A percentile compares a stretch with the other conserved stretches of the same genome.
Conservation (phyloP, 1,140 invertebrate genomes). For the Drosophila insularis region DNA sequence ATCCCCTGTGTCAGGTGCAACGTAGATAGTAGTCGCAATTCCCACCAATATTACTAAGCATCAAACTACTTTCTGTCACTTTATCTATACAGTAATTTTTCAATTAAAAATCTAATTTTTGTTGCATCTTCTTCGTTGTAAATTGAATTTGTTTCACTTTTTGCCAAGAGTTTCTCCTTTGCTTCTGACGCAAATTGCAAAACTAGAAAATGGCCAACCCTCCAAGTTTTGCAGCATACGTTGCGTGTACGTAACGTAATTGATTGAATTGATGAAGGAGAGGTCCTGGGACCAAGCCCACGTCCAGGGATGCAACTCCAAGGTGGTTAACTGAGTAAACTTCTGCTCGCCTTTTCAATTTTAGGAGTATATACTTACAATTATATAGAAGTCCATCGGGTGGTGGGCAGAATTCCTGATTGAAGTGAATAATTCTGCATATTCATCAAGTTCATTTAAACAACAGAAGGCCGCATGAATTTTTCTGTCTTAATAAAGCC, state of each 20-base stretch:
- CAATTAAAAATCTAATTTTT: constrained; percentile 71
- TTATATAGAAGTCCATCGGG: not conserved
- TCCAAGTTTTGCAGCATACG: constrained; percentile 15
- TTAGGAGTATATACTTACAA: not conserved
- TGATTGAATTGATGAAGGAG: constrained; percentile 59
- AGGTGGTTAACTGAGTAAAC: constrained; percentile 17
- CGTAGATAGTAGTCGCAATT: constrained; percentile 36
- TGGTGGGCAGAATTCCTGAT: not conserved
- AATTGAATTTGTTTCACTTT: constrained; percentile 74
- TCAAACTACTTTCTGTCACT: not conserved
- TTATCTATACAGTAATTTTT: constrained; percentile 55
- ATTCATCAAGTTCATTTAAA: constrained; percentile 8
- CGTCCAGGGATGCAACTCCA: constrained; percentile 14
- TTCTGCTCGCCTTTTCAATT: constrained; percentile 4
- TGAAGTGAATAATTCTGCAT: constrained; percentile 8
- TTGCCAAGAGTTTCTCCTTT: constrained; percentile 32
- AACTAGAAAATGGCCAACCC: constrained; percentile 31
- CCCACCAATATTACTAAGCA: not conserved
- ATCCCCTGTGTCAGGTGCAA: constrained; percentile 66
- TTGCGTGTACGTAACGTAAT: constrained; percentile 60
- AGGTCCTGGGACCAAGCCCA: too few relatives aligned
- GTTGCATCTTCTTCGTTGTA: constrained; percentile 46
- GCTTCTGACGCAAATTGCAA: constrained; percentile 42
- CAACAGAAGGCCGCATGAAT: not conserved
- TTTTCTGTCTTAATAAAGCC: not conserved